These are phyloP conservation scores for Sebastiscus tertius DNA, from an alignment of 2,797 vertebrate species.

Conservation along the genomic window DNA sequence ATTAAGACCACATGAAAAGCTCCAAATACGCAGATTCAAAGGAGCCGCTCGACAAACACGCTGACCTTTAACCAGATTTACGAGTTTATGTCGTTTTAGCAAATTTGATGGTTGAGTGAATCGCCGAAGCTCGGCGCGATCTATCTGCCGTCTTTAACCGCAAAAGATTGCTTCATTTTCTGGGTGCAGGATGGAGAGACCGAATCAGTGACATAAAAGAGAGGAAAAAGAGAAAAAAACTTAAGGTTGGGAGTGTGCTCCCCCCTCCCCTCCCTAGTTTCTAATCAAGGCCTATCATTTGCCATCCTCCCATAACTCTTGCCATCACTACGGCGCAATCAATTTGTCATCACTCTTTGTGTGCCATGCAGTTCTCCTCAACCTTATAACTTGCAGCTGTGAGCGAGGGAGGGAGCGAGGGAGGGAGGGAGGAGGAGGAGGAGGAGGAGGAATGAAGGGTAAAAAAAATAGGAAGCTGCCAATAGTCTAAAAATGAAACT, in stretches of 20 bases:
- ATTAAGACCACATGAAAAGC: constrained; percentile 9
- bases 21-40: neutral
- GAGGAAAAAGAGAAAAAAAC: constrained; percentile 51
- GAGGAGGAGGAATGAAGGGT: constrained; percentile 16
- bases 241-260: constrained; percentile 76
- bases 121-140: neutral
- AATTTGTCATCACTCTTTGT: constrained; percentile 93
- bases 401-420: constrained; percentile 72
- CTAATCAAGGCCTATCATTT: constrained; percentile 89
- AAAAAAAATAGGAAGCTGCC: constrained; percentile 80
- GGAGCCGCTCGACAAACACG: constrained; percentile 1
- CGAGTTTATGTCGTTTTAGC: constrained; percentile 23
- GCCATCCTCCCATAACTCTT: constrained; percentile 88
- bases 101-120: constrained; percentile 52
- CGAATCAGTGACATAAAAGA: constrained; percentile 6
- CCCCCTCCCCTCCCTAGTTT: constrained; percentile 82
- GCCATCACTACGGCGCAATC: constrained; percentile 91
- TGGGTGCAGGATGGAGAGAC: neutral
- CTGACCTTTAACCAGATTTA: constrained; percentile 52
- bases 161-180: neutral
- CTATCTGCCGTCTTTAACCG: neutral
- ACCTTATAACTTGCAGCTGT: constrained; percentile 91
- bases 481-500: constrained; percentile 74
- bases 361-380: constrained; percentile 88
- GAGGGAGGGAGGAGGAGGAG: constrained; percentile 14